Evolutionary conservation across 2,113 vertebrate species (phyloP).

Genomic region (Pluvialis apricaria): DNA sequence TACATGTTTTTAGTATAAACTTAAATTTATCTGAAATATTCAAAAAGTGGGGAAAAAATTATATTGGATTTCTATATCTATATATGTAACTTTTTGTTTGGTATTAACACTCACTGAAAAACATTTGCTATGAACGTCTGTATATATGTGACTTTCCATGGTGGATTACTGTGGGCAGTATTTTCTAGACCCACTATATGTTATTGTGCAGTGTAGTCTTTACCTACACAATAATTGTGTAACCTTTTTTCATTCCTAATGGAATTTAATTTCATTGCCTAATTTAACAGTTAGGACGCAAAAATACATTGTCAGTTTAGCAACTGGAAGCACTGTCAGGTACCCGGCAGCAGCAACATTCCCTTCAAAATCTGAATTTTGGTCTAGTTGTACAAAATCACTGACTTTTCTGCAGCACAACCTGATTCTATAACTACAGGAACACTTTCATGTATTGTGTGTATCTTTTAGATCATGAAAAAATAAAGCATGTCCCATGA

Average conservation of each 20-base stretch:
- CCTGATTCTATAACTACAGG: not conserved
- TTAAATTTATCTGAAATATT: not conserved
- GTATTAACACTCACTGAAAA: not conserved
- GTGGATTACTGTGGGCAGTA: not conserved
- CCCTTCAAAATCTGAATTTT: not conserved
- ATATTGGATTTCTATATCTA: not conserved
- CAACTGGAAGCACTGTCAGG: not conserved
- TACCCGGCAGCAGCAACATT: not conserved
- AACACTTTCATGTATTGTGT: rapidly evolving
- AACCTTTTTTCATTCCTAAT: not conserved
- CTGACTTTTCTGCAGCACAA: not conserved
- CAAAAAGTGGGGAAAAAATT: not conserved
- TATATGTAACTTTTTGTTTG: not conserved
- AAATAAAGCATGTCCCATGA: not conserved
- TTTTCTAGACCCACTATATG: not conserved
- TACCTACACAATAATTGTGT: not conserved
- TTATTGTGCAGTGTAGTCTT: not conserved
- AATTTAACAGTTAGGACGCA: not conserved
- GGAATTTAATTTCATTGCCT: not conserved
- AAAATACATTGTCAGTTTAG: not conserved
- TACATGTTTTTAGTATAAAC: not conserved
- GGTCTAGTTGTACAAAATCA: not conserved
- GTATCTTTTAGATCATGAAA: not conserved
- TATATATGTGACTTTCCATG: not conserved
- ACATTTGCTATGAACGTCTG: not conserved